phyloP scores from a whole-genome alignment of 64 coral and sea anemone genomes.

The Astreopora myriophthalma region DNA sequence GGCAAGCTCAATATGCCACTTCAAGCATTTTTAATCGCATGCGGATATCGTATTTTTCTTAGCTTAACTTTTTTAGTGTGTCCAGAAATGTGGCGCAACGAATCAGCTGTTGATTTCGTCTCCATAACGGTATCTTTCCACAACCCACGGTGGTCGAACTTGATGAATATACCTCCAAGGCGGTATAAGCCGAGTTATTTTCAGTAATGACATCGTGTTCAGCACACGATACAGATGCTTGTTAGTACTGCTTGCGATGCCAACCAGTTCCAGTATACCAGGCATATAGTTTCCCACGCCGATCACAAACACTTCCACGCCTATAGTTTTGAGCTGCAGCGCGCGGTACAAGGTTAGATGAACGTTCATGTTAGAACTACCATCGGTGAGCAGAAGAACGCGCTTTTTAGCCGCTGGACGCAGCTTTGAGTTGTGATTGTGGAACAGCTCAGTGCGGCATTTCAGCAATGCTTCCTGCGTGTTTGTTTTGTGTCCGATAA shows the following conservation, averaged over 20 bases:
- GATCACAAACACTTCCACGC: conserved; percentile 81
- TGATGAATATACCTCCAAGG: conserved; percentile 41
- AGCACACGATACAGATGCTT: conserved; percentile 72
- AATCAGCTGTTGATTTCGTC: not conserved
- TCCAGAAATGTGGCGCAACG: too few relatives aligned
- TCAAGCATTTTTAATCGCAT: too few relatives aligned
- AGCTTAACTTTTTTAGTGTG: too few relatives aligned
- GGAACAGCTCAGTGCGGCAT: conserved; percentile 33
- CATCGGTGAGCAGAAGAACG: conserved; percentile 78
- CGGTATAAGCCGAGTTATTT: conserved; percentile 68
- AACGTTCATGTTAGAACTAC: conserved; percentile 60
- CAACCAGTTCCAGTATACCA: conserved; percentile 70
- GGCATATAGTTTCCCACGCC: conserved; percentile 75
- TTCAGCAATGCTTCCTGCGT: conserved; percentile 42
- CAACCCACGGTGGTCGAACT: not conserved
- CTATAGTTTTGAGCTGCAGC: conserved; percentile 71
- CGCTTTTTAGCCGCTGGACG: conserved; percentile 16
- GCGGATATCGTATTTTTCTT: too few relatives aligned
- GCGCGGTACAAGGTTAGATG: conserved; percentile 74
- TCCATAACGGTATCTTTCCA: not conserved
- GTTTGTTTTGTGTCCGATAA: conserved; percentile 50
- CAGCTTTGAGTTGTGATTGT: conserved; percentile 23
- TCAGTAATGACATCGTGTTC: conserved; percentile 57
- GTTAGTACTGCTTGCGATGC: conserved; percentile 58
- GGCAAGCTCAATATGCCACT: too few relatives aligned